These are phyloP conservation scores for Anarrhichthys ocellatus DNA, from an alignment of 2,113 vertebrate genomes.

Conservation along the genomic window DNA sequence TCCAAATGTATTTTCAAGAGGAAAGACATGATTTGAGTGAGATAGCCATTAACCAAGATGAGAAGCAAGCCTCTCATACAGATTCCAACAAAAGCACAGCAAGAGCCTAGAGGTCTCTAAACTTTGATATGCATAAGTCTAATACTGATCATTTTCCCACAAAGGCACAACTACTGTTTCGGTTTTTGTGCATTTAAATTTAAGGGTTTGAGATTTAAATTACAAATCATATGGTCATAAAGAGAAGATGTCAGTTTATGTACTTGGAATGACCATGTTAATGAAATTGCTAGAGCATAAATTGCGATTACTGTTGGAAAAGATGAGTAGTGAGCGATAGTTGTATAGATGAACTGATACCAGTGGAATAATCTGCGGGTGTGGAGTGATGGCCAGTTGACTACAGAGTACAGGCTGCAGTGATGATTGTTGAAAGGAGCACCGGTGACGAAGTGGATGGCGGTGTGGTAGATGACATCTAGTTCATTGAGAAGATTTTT, in stretches of 20 bases:
- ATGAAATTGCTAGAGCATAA: no score
- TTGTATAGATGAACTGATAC: no score
- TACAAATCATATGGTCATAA: slow-evolving; percentile 10
- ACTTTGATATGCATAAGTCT: slow-evolving; percentile 19
- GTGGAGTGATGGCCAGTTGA: no score
- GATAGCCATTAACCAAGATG: slow-evolving; percentile 58
- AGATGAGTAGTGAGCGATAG: no score
- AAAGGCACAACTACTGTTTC: not conserved
- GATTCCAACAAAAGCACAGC: slow-evolving; percentile 23
- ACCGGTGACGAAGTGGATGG: no score
- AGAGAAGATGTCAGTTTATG: not conserved
- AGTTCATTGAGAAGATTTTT: no score
- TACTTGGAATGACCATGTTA: not conserved
- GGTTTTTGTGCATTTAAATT: slow-evolving; percentile 18
- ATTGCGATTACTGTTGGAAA: no score
- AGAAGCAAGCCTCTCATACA: slow-evolving; percentile 51
- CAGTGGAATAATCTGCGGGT: no score
- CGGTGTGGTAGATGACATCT: no score
- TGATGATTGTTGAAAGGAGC: no score
- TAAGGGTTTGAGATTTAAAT: slow-evolving; percentile 15
- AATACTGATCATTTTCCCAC: slow-evolving; percentile 10
- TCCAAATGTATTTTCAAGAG: slow-evolving; percentile 63
- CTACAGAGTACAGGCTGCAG: no score
- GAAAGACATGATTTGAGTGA: slow-evolving; percentile 52
- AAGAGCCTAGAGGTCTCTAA: slow-evolving; percentile 1